Percentiles rank a stretch among this genome's conserved stretches.
phyloP scores from a whole-genome alignment of 1,140 invertebrate genomes.

The Cataglyphis hispanica region DNA sequence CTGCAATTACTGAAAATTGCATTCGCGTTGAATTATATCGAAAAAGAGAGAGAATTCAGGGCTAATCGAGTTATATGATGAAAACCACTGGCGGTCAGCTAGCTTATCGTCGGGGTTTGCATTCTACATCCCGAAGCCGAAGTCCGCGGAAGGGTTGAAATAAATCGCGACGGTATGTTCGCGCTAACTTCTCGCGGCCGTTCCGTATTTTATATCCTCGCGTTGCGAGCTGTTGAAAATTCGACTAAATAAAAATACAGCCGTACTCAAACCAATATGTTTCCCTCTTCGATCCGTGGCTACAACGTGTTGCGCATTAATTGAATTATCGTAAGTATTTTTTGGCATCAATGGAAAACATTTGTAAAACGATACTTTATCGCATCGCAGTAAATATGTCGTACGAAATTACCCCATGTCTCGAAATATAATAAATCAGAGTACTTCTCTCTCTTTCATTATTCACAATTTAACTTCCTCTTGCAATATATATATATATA shows the following conservation, averaged over 20 bases:
- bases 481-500: not conserved
- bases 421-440: slow-evolving; percentile 19
- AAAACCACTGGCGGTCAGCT: slow-evolving; percentile 83
- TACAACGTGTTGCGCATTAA: slow-evolving; percentile 61
- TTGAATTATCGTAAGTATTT: slow-evolving; percentile 63
- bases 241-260: slow-evolving; percentile 63
- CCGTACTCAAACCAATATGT: slow-evolving; percentile 48
- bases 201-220: slow-evolving; percentile 64
- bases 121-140: slow-evolving; percentile 73
- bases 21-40: slow-evolving; percentile 81
- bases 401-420: not conserved
- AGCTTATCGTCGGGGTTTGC: slow-evolving; percentile 78
- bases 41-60: slow-evolving; percentile 77
- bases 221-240: slow-evolving; percentile 44
- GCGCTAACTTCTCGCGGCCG: slow-evolving; percentile 59
- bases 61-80: slow-evolving; percentile 84
- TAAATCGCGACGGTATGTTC: slow-evolving; percentile 76
- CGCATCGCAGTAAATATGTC: slow-evolving; percentile 30
- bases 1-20: slow-evolving; percentile 83
- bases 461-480: slow-evolving; percentile 21
- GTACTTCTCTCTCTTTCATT: not conserved
- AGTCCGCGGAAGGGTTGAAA: slow-evolving; percentile 75
- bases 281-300: slow-evolving; percentile 37
- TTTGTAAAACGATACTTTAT: slow-evolving; percentile 42
- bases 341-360: slow-evolving; percentile 47